Conservation (phyloP, 2,797 vertebrate genomes). For the Limnodromus scolopaceus region DNA sequence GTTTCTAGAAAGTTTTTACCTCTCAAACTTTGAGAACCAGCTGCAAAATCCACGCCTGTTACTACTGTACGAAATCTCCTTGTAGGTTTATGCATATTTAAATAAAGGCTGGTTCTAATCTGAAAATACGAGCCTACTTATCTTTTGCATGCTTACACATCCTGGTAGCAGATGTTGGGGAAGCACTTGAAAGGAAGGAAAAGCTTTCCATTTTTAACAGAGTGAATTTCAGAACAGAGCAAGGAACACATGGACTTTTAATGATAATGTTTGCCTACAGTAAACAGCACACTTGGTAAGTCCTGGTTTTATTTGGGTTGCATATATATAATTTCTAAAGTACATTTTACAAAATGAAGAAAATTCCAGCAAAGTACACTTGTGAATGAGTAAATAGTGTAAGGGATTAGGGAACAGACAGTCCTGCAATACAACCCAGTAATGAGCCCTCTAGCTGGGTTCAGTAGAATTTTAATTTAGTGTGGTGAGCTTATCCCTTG, state of each 20-base stretch:
- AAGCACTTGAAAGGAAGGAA: conserved; percentile 18
- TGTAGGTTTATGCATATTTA: neutral
- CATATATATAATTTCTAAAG: conserved; percentile 20
- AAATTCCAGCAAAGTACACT: neutral
- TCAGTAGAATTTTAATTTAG: neutral
- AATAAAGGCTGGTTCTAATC: conserved; percentile 4
- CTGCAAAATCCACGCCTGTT: neutral
- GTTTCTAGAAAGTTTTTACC: neutral
- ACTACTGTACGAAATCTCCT: neutral
- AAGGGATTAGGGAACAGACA: conserved; percentile 9
- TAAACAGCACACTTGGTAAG: conserved; percentile 13
- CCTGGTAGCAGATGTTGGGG: neutral
- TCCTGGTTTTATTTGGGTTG: conserved; percentile 3
- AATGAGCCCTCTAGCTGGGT: neutral
- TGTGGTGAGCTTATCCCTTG: neutral
- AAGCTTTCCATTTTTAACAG: neutral
- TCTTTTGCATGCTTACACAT: neutral
- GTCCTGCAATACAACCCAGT: neutral
- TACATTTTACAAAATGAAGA: conserved; percentile 25
- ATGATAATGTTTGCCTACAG: conserved; percentile 24
- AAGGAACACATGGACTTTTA: conserved; percentile 11
- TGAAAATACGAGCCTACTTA: neutral
- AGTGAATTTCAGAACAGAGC: neutral
- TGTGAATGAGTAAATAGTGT: conserved; percentile 61
- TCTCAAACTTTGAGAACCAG: neutral